Evolutionary conservation across 2,888 invertebrate species (phyloP).

Genomic region (Hirtodrosophila confusa): DNA sequence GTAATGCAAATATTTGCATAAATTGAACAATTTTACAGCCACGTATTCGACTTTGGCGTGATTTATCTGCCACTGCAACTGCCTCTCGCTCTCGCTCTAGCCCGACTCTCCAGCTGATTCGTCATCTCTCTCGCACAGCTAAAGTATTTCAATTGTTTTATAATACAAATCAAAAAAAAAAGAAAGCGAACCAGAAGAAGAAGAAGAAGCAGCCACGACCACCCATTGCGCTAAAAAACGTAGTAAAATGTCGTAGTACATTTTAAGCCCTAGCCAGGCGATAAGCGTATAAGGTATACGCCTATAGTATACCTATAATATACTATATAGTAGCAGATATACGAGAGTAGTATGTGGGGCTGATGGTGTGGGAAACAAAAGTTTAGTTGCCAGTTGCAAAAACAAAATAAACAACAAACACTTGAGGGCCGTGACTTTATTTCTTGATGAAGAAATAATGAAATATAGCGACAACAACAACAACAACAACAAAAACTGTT

Average conservation of each 20-base stretch:
- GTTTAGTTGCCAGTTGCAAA: slow-evolving; percentile 18
- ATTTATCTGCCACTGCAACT: slow-evolving; percentile 51
- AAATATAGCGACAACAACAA: neutral
- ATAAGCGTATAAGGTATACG: slow-evolving; percentile 6
- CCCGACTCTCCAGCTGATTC: neutral
- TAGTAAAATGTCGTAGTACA: slow-evolving; percentile 28
- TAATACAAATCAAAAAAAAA: slow-evolving; percentile 30
- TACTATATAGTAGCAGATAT: neutral
- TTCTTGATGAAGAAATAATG: slow-evolving; percentile 28
- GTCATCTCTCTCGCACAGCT: slow-evolving; percentile 25
- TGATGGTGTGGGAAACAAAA: slow-evolving; percentile 33
- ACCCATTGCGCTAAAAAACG: slow-evolving; percentile 29
- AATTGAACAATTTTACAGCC: slow-evolving; percentile 63
- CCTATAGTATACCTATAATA: neutral
- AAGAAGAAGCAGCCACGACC: slow-evolving; percentile 25
- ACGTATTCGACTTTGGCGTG: slow-evolving; percentile 54
- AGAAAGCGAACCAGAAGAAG: slow-evolving; percentile 12
- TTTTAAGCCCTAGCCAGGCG: slow-evolving; percentile 16
- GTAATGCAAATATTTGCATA: slow-evolving; percentile 78
- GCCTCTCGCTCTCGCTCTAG: neutral
- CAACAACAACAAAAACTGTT: slow-evolving; percentile 12
- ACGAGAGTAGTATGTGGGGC: neutral
- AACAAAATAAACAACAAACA: slow-evolving; percentile 56
- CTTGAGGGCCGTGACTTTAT: slow-evolving; percentile 65
- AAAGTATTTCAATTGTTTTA: slow-evolving; percentile 61